Evolutionary conservation across 2,888 invertebrate genomes (phyloP).

Genomic region (Mythimna pallens): DNA sequence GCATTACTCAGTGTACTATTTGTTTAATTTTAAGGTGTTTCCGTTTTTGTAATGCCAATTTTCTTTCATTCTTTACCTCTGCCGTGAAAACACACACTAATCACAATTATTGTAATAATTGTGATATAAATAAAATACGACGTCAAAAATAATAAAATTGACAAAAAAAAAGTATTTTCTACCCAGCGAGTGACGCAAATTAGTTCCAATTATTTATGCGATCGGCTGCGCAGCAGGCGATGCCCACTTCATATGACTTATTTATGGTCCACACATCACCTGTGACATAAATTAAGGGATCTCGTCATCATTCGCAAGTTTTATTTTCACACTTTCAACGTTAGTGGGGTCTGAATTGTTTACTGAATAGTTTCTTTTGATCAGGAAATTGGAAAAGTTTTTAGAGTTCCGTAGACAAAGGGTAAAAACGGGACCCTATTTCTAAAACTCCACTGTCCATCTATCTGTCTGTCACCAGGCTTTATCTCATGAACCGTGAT

Average conservation of each 20-base stretch:
- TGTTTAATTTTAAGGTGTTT: no score
- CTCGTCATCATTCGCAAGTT: conserved; percentile 4
- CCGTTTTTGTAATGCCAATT: no score
- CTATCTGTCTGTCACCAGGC: no score
- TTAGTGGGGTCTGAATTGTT: conserved; percentile 7
- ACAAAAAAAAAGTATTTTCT: conserved; percentile 39
- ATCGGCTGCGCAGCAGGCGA: conserved; percentile 24
- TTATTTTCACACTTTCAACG: conserved; percentile 1
- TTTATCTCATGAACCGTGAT: no score
- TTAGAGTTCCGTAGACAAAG: no score
- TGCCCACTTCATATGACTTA: conserved; percentile 51
- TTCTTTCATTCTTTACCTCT: no score
- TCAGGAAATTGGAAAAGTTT: not conserved
- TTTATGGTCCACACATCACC: conserved; percentile 34
- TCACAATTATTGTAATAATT: no score
- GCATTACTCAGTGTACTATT: no score
- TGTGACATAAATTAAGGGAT: conserved; percentile 19
- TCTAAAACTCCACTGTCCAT: no score
- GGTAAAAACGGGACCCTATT: no score
- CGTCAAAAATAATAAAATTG: conserved; percentile 39
- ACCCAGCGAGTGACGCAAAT: conserved; percentile 62
- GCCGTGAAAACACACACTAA: no score
- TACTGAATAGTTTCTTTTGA: conserved; percentile 3
- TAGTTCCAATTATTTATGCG: conserved; percentile 58
- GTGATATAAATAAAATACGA: no score